phyloP scores from a whole-genome alignment of 2,797 vertebrate species.

The Brotula barbata region DNA sequence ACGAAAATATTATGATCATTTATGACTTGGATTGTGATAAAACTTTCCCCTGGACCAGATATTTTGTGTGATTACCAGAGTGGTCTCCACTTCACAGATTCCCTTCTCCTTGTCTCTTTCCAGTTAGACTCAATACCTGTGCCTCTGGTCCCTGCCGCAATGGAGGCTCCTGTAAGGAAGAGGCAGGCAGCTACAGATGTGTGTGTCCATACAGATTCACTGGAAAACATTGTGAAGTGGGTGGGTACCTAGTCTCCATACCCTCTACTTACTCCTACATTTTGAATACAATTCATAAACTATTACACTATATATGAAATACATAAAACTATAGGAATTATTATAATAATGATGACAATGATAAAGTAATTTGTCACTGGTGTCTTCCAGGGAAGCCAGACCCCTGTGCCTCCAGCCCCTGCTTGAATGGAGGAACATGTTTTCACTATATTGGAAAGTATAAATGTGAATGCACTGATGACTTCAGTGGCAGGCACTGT shows the following conservation, averaged over 20 bases:
- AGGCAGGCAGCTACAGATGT: conserved; percentile 86
- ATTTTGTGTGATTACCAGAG: conserved; percentile 40
- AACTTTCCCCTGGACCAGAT: conserved; percentile 40
- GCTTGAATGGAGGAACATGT: conserved; percentile 94
- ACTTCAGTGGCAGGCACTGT: conserved; percentile 89
- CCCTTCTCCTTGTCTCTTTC: conserved; percentile 49
- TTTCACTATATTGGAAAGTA: conserved; percentile 99
- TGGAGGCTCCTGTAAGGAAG: conserved; percentile 92
- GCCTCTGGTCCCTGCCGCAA: conserved; percentile 91
- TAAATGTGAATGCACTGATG: conserved; percentile 92
- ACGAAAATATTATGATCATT: conserved; percentile 59
- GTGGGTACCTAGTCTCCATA: conserved; percentile 72
- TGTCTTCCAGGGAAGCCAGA: conserved; percentile 89
- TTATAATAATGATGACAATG: no score
- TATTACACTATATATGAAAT: neutral
- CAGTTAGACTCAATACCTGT: conserved; percentile 92
- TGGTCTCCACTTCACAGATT: conserved; percentile 45
- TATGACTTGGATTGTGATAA: conserved; percentile 38
- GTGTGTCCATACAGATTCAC: conserved; percentile 94
- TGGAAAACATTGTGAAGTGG: conserved; percentile 95
- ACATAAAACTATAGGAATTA: no score
- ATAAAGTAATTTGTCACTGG: conserved; percentile 13
- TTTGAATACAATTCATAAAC: neutral
- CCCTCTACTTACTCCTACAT: no score
- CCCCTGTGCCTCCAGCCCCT: conserved; percentile 93